These are phyloP conservation scores for Plodia interpunctella DNA, from an alignment of 1,140 invertebrate genomes.

Conservation along the genomic window DNA sequence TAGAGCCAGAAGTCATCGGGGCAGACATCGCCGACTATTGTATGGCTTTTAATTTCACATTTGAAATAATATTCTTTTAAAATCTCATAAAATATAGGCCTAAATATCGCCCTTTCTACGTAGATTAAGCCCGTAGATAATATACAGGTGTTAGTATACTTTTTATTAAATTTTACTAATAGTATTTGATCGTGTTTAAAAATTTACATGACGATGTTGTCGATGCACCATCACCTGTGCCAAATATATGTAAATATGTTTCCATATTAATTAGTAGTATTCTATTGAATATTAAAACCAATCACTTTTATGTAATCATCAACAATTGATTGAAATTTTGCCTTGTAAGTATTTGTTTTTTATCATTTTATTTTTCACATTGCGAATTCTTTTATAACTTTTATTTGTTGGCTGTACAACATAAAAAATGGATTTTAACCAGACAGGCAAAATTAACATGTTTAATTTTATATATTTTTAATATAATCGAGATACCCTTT, in stretches of 20 bases:
- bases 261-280: constrained; percentile 38
- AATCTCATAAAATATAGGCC: constrained; percentile 53
- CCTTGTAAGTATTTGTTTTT: constrained; percentile 16
- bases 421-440: no score
- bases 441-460: no score
- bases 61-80: constrained; percentile 12
- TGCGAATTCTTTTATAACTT: no score
- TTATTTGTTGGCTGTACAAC: no score
- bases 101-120: constrained; percentile 50
- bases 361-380: constrained; percentile 18
- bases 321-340: constrained; percentile 20
- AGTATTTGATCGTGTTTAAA: constrained; percentile 42
- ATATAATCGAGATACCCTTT: neutral
- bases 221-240: constrained; percentile 65
- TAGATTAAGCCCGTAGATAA: constrained; percentile 67
- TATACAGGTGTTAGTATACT: constrained; percentile 63
- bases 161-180: constrained; percentile 48
- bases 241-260: constrained; percentile 70
- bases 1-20: constrained; percentile 16
- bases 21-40: neutral
- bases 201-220: constrained; percentile 48
- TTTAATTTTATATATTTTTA: no score
- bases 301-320: constrained; percentile 20
- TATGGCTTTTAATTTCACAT: neutral
- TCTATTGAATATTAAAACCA: constrained; percentile 29